phyloP scores from a whole-genome alignment of 2,113 vertebrate genomes.

The Dicaeum eximium region DNA sequence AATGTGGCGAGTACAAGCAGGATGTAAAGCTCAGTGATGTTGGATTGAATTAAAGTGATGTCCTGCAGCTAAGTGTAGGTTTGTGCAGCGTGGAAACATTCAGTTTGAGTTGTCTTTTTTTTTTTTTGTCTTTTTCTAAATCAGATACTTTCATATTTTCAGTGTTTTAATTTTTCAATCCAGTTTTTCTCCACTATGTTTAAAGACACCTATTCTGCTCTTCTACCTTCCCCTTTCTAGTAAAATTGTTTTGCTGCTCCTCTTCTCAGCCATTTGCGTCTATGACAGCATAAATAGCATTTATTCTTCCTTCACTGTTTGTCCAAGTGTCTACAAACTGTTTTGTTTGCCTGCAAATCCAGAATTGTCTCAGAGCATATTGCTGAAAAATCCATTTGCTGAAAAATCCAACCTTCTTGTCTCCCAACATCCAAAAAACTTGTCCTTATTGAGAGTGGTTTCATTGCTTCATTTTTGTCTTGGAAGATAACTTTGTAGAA shows the following conservation, averaged over 20 bases:
- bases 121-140: neutral
- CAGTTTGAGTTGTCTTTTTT: neutral
- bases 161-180: neutral
- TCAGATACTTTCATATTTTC: neutral
- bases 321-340: neutral
- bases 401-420: neutral
- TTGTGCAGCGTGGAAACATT: neutral
- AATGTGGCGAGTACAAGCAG: neutral
- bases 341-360: neutral
- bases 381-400: neutral
- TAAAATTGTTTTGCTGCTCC: neutral
- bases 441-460: neutral
- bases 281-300: neutral
- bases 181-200: neutral
- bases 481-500: neutral
- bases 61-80: neutral
- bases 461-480: neutral
- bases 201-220: neutral
- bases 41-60: neutral
- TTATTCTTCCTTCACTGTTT: neutral
- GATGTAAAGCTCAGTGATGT: neutral
- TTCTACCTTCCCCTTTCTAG: neutral
- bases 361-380: neutral
- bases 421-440: neutral
- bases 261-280: neutral